Evolutionary conservation across 2,113 vertebrate species (phyloP), one percentile per base, ranked within the genome.

Genomic region (Otocyon megalotis): DNA sequence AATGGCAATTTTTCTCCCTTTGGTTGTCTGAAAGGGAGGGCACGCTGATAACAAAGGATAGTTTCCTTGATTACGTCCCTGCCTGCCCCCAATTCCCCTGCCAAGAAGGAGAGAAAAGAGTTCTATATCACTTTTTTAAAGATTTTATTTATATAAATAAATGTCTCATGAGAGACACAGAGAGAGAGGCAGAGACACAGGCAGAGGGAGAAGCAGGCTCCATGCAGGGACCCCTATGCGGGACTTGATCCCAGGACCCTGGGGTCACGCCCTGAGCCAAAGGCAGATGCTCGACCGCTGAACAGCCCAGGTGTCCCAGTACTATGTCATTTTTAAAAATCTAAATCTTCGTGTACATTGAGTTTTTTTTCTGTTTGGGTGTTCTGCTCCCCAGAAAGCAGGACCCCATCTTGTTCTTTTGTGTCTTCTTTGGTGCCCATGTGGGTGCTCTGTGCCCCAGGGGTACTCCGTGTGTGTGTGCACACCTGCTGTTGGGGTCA

Each of bases 1-100:
- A 28, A 14, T 22, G 26, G 35, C 4, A 2, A 71, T 12, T 53
- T 72, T 62, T 63, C 65, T 43, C 8, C 65, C 13, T 32, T 72
- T 7, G 0, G 43, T 81, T 53, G 32, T 54, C 77, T 79, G 81
- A 56, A 58, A 50, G 63, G 63, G 30, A 54, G 54, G 53, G 20
- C 17, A 20, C 16, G 35, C 8, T 63, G 30, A 43, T 71, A 37
- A 37, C 4, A 35, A 17, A 35, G 53, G 37, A 88, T 20, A 10
- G 11, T 35, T 35, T 80, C 43, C 32, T 56, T n/a, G 16, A 43
- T 17, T 72, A 13, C 24, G 35, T 81, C 81, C 30, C 37, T 71
- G 16, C 30, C 35, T 13, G 3, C 5, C 5, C 5, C 24, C 3
- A 3, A 8, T 8, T 11, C 35, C 37, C 32, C 15, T 20, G 17